These are phyloP conservation scores for Thecophora atra DNA, from an alignment of 2,888 invertebrate species.

Conservation along the genomic window DNA sequence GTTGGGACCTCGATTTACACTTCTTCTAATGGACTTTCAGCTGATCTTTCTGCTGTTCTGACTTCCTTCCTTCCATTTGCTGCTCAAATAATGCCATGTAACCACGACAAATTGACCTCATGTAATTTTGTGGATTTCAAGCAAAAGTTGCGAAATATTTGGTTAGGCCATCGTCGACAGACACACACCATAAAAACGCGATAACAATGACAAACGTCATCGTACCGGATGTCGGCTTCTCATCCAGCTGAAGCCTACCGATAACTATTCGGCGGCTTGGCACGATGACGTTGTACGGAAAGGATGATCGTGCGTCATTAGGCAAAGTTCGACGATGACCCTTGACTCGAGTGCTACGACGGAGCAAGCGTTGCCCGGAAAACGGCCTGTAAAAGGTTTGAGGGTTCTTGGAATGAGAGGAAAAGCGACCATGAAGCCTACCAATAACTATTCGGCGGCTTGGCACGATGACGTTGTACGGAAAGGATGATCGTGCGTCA, in stretches of 20 bases:
- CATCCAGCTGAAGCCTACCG: not conserved
- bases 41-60: not conserved
- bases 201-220: conserved; percentile 5
- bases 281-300: not conserved
- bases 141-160: not conserved
- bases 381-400: no score
- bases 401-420: no score
- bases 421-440: no score
- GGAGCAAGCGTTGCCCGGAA: no score
- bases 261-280: not conserved
- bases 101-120: conserved; percentile 29
- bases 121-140: conserved; percentile 16
- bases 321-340: no score
- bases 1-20: no score
- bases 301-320: not conserved
- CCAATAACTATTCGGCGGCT: conserved; percentile 9
- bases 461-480: not conserved
- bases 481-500: not conserved
- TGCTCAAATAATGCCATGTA: conserved; percentile 3
- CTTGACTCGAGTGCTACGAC: no score
- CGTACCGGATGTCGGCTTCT: not conserved
- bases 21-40: not conserved
- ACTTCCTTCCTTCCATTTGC: not conserved
- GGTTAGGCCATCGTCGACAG: not conserved
- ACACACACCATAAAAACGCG: not conserved